Evolutionary conservation across 2,113 vertebrate species (phyloP), one percentile per base, ranked within the genome.

Genomic region (Brachyistius frenatus): DNA sequence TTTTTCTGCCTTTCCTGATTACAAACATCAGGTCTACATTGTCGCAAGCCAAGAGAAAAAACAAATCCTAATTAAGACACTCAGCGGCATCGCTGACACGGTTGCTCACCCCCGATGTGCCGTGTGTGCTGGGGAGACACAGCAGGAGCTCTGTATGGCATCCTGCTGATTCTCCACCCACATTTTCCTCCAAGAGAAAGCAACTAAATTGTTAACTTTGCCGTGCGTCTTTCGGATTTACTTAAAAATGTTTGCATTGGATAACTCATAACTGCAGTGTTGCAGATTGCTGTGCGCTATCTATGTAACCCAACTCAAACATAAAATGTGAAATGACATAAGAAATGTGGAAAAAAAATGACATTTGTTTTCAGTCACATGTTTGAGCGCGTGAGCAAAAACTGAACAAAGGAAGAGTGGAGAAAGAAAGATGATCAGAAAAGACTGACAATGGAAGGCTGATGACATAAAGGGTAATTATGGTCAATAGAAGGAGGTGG

Each of bases 111-210:
- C 7, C 3, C 32, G 5, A 1, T 39, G 44, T 58, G 54, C n/a
- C 49, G 7, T 37, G 36, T 58, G 35, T 52, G 70, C 58, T 31
- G 53, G 41, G 0, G 66, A 62, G 14, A 58, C 2, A 23, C 44
- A 76, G 46, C 73, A 63, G 50, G 44, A 0, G 50, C 41, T 58
- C 15, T 0, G 14, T 2, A 56, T 55, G 66, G 68, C 49, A 56
- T 46, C 54, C 61, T 35, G 11, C 56, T 47, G 62, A 49, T 52
- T 47, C 46, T 63, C 50, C 52, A 49, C 13, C 64, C 68, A 69
- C 67, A 63, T 56, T 56, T 50, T 23, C 64, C 67, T 67, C 63
- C 32, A 50, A 73, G 32, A 58, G 55, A 78, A 49, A 68, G 32
- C 16, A 44, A 31, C 31, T 68, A 36, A 58, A 72, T 73, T 76